Conservation (phyloP, 2,113 vertebrate genomes). For the Montifringilla adamsi region DNA sequence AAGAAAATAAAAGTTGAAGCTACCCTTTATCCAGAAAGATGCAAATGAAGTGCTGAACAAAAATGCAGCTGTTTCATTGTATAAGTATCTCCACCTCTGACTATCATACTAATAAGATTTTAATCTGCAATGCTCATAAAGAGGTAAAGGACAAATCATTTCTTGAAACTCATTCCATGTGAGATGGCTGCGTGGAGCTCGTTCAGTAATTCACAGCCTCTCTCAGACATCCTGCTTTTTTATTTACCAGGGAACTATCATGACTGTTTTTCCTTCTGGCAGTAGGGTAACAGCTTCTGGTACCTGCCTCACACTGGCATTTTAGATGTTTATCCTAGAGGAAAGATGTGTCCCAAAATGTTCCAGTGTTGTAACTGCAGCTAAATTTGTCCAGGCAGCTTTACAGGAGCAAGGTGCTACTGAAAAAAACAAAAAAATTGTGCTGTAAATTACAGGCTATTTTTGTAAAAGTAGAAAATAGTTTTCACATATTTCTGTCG, state of each 20-base stretch:
- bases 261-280: neutral
- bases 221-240: neutral
- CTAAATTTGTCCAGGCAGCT: neutral
- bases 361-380: neutral
- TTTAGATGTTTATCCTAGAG: constrained; percentile 1
- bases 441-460: neutral
- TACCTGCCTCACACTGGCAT: neutral
- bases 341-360: neutral
- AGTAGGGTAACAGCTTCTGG: neutral
- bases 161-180: neutral
- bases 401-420: neutral
- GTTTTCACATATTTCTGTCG: neutral
- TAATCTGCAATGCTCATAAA: neutral
- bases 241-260: neutral
- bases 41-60: neutral
- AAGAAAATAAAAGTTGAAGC: neutral
- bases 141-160: neutral
- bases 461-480: neutral
- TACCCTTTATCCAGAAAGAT: neutral
- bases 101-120: neutral
- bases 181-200: neutral
- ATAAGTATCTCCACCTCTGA: neutral
- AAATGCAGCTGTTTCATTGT: constrained; percentile 2
- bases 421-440: neutral
- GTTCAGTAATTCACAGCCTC: neutral